Percentiles rank a stretch among this genome's conserved stretches.
phyloP scores from a whole-genome alignment of 2,113 vertebrate species.

The Dasyprocta punctata region DNA sequence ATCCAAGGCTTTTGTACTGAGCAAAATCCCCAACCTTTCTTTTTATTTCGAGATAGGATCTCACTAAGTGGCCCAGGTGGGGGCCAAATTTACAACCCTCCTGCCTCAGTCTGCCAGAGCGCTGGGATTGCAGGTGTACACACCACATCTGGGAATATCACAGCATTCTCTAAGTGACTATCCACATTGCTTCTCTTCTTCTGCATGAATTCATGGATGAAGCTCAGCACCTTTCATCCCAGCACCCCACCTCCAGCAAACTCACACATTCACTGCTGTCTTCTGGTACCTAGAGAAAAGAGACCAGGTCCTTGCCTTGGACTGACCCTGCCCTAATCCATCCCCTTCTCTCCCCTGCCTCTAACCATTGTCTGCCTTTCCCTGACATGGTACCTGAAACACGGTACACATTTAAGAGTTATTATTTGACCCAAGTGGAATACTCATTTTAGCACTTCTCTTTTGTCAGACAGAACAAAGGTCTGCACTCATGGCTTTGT shows the following conservation, averaged over 20 bases:
- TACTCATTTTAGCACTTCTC: neutral
- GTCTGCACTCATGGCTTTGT: neutral
- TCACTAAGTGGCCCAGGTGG: neutral
- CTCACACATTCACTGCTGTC: neutral
- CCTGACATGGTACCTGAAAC: neutral
- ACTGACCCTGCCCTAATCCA: neutral
- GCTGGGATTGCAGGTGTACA: too few species aligned
- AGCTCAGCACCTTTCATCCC: neutral
- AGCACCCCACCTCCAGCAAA: neutral
- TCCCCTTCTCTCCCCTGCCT: neutral
- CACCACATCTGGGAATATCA: too few species aligned
- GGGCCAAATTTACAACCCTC: neutral
- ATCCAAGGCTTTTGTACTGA: neutral
- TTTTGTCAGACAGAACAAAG: neutral
- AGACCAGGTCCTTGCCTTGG: neutral
- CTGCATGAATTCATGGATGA: neutral
- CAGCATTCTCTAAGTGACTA: neutral
- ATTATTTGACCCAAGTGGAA: neutral
- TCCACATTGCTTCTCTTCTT: neutral
- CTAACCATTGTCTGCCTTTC: neutral
- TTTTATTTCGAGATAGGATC: neutral
- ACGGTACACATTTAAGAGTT: neutral
- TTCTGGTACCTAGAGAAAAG: neutral
- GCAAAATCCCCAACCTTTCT: neutral
- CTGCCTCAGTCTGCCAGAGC: neutral